Percentiles rank a stretch among this genome's conserved stretches.
Evolutionary conservation across 1,140 invertebrate genomes (phyloP).

Genomic region (Ptiloglossa arizonensis): DNA sequence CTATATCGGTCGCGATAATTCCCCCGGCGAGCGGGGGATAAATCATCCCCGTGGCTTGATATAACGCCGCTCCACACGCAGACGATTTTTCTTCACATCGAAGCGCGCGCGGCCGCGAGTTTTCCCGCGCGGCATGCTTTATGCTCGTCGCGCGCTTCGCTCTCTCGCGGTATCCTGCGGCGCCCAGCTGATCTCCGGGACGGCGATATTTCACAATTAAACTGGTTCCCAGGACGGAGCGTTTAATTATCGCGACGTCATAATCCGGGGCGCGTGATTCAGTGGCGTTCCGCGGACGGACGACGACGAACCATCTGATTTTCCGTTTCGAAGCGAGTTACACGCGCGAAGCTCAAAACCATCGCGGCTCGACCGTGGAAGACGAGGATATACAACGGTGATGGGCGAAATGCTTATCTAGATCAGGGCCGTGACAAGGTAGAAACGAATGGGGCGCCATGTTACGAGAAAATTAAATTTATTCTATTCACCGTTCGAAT

Average conservation of each 20-base stretch:
- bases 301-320: conserved; percentile 20
- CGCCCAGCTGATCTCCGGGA: not conserved
- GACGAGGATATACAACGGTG: too few relatives aligned
- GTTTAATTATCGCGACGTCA: conserved; percentile 55
- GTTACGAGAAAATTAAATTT: too few relatives aligned
- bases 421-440: too few relatives aligned
- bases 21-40: conserved; percentile 49
- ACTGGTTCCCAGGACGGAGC: conserved; percentile 26
- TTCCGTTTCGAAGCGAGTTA: not conserved
- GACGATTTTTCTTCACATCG: conserved; percentile 52
- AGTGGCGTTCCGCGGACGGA: conserved; percentile 7
- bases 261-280: conserved; percentile 40
- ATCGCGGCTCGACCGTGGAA: too few relatives aligned
- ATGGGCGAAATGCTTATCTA: too few relatives aligned
- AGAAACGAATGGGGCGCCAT: too few relatives aligned
- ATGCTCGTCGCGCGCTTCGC: not conserved
- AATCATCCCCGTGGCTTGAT: conserved; percentile 58
- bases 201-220: conserved; percentile 40
- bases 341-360: too few relatives aligned
- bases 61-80: conserved; percentile 60
- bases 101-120: not conserved
- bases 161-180: not conserved
- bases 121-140: conserved; percentile 3
- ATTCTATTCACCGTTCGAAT: too few relatives aligned
- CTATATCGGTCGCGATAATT: conserved; percentile 62